Percentiles rank a stretch among this genome's conserved stretches.
These are phyloP conservation scores for Etheostoma perlongum DNA, from an alignment of 2,797 vertebrate species.

Conservation along the genomic window DNA sequence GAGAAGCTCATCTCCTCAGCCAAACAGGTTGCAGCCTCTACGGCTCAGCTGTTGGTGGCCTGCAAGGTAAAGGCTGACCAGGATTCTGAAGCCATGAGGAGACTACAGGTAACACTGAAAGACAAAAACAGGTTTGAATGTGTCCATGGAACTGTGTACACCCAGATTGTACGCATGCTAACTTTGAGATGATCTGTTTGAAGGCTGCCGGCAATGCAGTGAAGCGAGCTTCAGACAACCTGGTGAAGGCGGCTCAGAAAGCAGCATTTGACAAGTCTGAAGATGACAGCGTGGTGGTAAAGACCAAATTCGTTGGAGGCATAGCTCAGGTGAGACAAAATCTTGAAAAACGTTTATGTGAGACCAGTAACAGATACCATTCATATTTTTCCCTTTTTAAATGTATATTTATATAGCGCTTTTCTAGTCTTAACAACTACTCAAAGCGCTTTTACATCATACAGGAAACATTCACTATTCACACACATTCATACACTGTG, in stretches of 20 bases:
- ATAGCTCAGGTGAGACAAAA: conserved; percentile 93
- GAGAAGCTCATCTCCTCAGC: conserved; percentile 99
- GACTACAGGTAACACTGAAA: conserved; percentile 90
- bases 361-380: conserved; percentile 24
- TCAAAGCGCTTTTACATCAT: no score
- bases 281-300: conserved; percentile 95
- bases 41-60: conserved; percentile 96
- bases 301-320: conserved; percentile 98
- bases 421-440: no score
- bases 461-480: no score
- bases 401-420: no score
- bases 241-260: conserved; percentile 97
- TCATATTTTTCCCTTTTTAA: conserved; percentile 54
- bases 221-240: conserved; percentile 98
- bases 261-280: conserved; percentile 96
- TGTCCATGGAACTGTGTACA: accelerated
- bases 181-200: conserved; percentile 34
- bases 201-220: conserved; percentile 97
- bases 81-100: conserved; percentile 97
- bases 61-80: conserved; percentile 98
- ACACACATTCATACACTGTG: no score
- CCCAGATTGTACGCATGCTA: not conserved
- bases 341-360: conserved; percentile 6
- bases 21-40: conserved; percentile 98
- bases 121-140: no score